These are phyloP conservation scores for Ophion obscuratus DNA, from an alignment of 2,888 invertebrate species.

Conservation along the genomic window DNA sequence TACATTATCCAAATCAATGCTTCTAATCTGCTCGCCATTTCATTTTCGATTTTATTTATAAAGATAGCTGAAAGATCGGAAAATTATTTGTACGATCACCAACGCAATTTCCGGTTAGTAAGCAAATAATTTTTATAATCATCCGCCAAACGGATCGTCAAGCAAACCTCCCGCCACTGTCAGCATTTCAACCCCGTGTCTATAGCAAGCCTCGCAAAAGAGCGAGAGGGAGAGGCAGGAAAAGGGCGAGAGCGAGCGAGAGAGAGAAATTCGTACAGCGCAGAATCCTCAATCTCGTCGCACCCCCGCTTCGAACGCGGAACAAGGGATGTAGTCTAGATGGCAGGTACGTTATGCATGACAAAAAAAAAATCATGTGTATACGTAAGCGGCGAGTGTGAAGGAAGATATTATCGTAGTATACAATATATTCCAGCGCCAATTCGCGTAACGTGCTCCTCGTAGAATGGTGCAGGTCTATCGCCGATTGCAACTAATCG, in stretches of 20 bases:
- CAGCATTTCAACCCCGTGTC: neutral
- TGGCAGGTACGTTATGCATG: slow-evolving; percentile 6
- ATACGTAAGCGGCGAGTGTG: neutral
- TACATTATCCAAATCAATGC: too few relatives aligned
- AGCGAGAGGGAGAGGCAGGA: neutral
- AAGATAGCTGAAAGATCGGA: too few relatives aligned
- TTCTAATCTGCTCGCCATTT: too few relatives aligned
- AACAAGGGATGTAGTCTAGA: slow-evolving; percentile 39
- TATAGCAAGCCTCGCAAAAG: too few relatives aligned
- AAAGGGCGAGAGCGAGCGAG: neutral
- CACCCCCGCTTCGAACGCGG: neutral
- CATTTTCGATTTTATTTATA: too few relatives aligned
- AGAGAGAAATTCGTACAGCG: slow-evolving; percentile 10
- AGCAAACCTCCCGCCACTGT: neutral
- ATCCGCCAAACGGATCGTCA: too few relatives aligned
- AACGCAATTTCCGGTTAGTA: too few relatives aligned
- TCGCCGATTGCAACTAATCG: slow-evolving; percentile 69
- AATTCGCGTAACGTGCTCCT: slow-evolving; percentile 65
- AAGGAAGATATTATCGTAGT: slow-evolving; percentile 14
- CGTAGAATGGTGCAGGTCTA: slow-evolving; percentile 72
- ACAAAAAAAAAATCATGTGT: slow-evolving; percentile 13
- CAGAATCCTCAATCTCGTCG: slow-evolving; percentile 33
- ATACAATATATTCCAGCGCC: slow-evolving; percentile 53
- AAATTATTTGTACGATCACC: too few relatives aligned
- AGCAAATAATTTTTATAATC: too few relatives aligned